Evolutionary conservation across 2,888 invertebrate species (phyloP).

Genomic region (Camptogramma bilineatum): DNA sequence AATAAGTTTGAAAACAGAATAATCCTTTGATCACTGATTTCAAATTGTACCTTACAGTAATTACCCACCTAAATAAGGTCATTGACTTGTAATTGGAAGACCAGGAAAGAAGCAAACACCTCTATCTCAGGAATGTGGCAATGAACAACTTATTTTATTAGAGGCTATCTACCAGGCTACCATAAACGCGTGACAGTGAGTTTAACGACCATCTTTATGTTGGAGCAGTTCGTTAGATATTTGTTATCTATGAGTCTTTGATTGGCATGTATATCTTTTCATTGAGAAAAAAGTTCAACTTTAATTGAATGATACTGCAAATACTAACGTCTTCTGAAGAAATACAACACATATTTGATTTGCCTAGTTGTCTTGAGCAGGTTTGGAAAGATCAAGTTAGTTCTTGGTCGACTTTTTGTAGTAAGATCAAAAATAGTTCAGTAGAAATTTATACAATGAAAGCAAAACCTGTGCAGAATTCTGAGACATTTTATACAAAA

Average conservation of each 20-base stretch:
- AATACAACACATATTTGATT: neutral
- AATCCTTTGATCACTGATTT: too few relatives aligned
- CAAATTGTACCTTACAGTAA: too few relatives aligned
- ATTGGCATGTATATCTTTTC: constrained; percentile 29
- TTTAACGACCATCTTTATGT: constrained; percentile 50
- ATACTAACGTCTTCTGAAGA: neutral
- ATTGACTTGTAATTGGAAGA: neutral
- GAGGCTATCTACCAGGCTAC: constrained; percentile 62
- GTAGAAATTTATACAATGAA: neutral
- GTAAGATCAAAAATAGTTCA: neutral
- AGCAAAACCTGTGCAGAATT: neutral
- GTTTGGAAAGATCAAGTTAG: neutral
- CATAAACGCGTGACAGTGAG: constrained; percentile 52
- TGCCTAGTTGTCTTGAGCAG: neutral
- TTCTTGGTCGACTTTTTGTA: neutral
- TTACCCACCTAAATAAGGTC: too few relatives aligned
- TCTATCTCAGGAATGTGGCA: constrained; percentile 40
- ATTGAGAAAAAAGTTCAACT: constrained; percentile 14
- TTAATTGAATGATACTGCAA: neutral
- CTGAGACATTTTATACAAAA: constrained; percentile 46
- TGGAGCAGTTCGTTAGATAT: constrained; percentile 35
- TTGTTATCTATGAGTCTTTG: constrained; percentile 37
- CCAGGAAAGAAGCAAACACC: constrained; percentile 10
- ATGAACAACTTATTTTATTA: constrained; percentile 61
- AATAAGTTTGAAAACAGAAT: too few relatives aligned